phyloP scores from a whole-genome alignment of 2,797 vertebrate species.

The Liasis olivaceus region DNA sequence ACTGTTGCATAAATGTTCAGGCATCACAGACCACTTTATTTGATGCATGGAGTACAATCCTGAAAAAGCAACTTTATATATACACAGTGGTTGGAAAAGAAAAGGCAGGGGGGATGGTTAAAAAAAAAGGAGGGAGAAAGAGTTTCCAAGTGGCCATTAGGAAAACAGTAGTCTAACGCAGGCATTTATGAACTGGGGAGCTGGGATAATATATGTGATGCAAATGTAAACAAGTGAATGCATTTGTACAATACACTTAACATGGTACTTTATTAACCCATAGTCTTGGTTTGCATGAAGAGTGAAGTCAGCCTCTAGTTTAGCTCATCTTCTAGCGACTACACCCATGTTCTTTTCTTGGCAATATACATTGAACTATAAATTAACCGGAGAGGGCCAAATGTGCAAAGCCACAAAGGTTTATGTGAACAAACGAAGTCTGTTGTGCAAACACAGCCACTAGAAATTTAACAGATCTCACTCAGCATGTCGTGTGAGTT shows the following conservation, averaged over 20 bases:
- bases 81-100: neutral
- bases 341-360: neutral
- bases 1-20: neutral
- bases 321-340: neutral
- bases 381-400: neutral
- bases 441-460: neutral
- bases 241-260: neutral
- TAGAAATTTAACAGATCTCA: neutral
- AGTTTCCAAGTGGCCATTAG: neutral
- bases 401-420: neutral
- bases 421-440: neutral
- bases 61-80: neutral
- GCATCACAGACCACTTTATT: neutral
- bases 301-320: neutral
- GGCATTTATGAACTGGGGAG: neutral
- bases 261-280: neutral
- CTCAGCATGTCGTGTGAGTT: neutral
- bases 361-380: neutral
- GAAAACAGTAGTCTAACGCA: neutral
- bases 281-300: neutral
- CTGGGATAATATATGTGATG: neutral
- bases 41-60: neutral
- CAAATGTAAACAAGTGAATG: neutral
- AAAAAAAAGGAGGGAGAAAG: neutral
- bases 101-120: neutral